Percentiles rank a stretch among this genome's conserved stretches.
Evolutionary conservation across 2,888 invertebrate genomes (phyloP).

Genomic region (Harmothoe impar): DNA sequence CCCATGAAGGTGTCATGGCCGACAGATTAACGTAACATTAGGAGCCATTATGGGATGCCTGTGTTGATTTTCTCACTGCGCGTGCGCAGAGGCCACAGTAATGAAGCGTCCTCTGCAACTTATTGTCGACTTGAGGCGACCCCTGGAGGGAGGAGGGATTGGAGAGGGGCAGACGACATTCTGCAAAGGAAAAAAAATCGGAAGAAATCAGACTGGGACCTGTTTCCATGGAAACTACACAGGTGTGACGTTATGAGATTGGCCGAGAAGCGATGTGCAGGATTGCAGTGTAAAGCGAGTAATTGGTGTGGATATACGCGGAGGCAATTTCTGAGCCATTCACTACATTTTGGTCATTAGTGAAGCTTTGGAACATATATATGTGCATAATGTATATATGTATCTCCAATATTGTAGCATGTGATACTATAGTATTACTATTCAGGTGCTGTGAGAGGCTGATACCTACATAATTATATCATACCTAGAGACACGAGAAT

Average conservation of each 20-base stretch:
- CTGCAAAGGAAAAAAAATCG: neutral
- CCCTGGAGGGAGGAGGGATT: neutral
- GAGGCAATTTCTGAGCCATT: no score
- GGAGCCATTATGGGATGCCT: slow-evolving; percentile 27
- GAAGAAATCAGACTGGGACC: neutral
- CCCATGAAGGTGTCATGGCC: neutral
- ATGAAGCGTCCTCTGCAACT: slow-evolving; percentile 30
- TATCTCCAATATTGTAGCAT: no score
- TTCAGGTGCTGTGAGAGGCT: no score
- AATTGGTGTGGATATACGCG: no score
- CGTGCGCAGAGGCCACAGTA: slow-evolving; percentile 35
- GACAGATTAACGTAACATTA: slow-evolving; percentile 45
- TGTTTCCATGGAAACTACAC: neutral
- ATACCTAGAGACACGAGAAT: no score
- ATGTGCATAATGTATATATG: no score
- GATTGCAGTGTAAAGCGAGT: no score
- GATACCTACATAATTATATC: no score
- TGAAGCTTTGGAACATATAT: no score
- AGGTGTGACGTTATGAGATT: slow-evolving; percentile 14
- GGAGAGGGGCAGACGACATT: neutral
- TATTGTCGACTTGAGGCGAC: slow-evolving; percentile 29
- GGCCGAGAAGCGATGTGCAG: no score
- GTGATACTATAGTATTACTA: no score
- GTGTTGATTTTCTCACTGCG: slow-evolving; percentile 30
- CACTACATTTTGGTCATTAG: no score